Conservation (phyloP, 2,797 vertebrate species). For the Lepilemur ruficaudatus region DNA sequence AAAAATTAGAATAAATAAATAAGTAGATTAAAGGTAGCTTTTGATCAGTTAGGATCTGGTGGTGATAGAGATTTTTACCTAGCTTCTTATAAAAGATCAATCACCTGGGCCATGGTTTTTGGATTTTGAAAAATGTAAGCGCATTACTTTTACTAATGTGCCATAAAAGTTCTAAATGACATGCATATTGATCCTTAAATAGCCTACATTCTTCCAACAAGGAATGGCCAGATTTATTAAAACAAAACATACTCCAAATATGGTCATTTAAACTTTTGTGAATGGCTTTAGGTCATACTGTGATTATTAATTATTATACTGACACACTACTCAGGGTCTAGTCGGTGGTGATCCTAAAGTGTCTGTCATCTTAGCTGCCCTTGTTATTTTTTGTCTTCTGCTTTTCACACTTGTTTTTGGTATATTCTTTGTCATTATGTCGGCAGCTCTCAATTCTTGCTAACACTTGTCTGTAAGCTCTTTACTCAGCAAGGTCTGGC, state of each 20-base stretch:
- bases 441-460: neutral
- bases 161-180: neutral
- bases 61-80: neutral
- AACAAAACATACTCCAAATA: neutral
- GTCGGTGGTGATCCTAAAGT: neutral
- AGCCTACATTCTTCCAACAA: neutral
- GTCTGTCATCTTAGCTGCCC: neutral
- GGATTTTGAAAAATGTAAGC: neutral
- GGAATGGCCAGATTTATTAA: neutral
- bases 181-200: neutral
- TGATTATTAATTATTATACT: neutral
- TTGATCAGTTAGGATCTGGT: neutral
- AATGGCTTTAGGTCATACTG: neutral
- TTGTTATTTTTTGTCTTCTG: neutral
- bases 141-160: neutral
- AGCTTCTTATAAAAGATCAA: neutral
- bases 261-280: neutral
- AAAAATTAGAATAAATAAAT: neutral
- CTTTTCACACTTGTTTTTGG: neutral
- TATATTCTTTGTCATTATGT: neutral
- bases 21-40: neutral
- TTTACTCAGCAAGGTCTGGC: neutral
- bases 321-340: neutral
- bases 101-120: neutral
- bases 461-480: neutral